Evolutionary conservation across 2,888 invertebrate genomes (phyloP).

Genomic region (Pteria penguin): DNA sequence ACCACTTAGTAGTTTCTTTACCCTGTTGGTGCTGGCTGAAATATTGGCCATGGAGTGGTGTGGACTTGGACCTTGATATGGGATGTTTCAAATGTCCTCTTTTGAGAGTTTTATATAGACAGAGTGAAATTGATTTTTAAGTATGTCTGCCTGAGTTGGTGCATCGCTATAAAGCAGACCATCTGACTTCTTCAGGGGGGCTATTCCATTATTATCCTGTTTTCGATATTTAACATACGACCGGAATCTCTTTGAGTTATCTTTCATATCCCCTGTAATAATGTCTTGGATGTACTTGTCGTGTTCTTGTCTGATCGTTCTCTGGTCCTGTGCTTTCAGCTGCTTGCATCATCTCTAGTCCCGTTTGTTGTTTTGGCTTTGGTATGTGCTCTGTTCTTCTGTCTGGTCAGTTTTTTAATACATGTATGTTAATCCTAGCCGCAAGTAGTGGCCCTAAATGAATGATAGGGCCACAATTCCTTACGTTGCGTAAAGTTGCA

Average conservation of each 20-base stretch:
- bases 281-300: conserved; percentile 7
- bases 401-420: background rate
- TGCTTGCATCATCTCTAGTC: background rate
- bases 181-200: background rate
- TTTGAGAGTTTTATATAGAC: background rate
- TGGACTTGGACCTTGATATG: conserved; percentile 6
- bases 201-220: conserved; percentile 4
- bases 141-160: background rate
- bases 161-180: too few relatives aligned
- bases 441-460: too few relatives aligned
- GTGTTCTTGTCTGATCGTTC: conserved; percentile 7
- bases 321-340: background rate
- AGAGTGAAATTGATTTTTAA: background rate
- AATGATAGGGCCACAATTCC: too few relatives aligned
- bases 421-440: too few relatives aligned
- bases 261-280: conserved; percentile 4
- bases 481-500: too few relatives aligned
- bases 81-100: background rate
- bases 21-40: background rate
- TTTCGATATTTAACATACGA: background rate
- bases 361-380: background rate
- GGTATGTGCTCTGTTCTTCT: background rate
- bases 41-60: background rate
- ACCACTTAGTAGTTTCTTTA: background rate
- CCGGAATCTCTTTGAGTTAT: conserved; percentile 5